Conservation (phyloP, 2,113 vertebrate species). For the Glaucomys volans region DNA sequence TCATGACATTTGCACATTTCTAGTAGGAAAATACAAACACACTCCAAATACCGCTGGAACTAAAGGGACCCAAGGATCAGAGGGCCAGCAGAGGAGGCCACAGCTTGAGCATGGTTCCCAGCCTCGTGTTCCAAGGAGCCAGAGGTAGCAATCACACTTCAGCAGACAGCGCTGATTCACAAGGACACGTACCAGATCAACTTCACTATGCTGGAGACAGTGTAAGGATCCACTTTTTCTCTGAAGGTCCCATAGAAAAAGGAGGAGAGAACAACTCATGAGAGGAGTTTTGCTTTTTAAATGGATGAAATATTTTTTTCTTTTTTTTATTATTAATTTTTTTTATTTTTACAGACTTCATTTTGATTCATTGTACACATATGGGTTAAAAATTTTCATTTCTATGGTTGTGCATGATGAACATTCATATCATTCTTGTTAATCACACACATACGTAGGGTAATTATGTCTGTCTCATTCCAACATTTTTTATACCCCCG, state of each 20-base stretch:
- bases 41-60: background rate
- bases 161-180: background rate
- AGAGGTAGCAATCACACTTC: background rate
- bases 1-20: background rate
- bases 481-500: too few relatives aligned
- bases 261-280: background rate
- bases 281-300: background rate
- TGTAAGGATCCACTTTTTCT: background rate
- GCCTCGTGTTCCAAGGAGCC: background rate
- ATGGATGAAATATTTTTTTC: background rate
- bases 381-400: too few relatives aligned
- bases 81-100: background rate
- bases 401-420: too few relatives aligned
- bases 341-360: too few relatives aligned
- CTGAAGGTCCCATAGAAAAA: background rate
- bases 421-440: too few relatives aligned
- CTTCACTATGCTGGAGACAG: too few relatives aligned
- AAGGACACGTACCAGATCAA: background rate
- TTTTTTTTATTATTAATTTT: too few relatives aligned
- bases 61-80: background rate
- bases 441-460: too few relatives aligned
- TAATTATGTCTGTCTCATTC: too few relatives aligned
- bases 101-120: background rate
- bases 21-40: background rate
- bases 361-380: too few relatives aligned